Base-by-base conservation (phyloP, 2,797 vertebrate species). In the Crax fasciolata region DNA sequence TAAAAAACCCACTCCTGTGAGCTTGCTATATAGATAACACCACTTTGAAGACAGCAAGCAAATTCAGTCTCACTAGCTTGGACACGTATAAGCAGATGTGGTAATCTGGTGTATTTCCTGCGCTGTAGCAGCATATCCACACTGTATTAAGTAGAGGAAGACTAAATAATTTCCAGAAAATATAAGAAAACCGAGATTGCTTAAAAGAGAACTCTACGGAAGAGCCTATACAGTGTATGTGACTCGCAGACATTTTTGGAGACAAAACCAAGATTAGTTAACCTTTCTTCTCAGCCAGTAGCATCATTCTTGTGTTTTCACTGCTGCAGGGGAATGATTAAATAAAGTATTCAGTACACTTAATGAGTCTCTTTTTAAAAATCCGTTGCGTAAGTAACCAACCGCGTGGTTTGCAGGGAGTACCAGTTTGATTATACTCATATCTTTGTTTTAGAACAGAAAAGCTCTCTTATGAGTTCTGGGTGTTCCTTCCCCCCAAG, bases 371-470 rank as follows among this genome's bases (percentile, higher is more conserved):
- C 39, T 46, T 54, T 28, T 8, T n/a, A 41, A 41, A 27, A 46
- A 41, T 49, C 32, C 21, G 20, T 9, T 48, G 27, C 9, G 3
- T 23, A 59, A 78, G 35, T 66, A 59, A 63, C 13, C 55, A 86
- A 72, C 14, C 0, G 0, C 19, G 5, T 0, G 11, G 49, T 25
- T 54, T 76, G 67, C 52, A 49, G 61, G 41, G 9, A 90, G 4
- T 35, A 71, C 30, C 20, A 11, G 30, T 93, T 74, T 63, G 28
- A 61, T 63, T 67, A 63, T 2, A 43, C n/a, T 43, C 20, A 1
- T 46, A 38, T 81, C 57, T 89, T 70, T 57, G 62, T 49, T 87
- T 68, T 65, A 76, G 38, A 89, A 67, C 24, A 89, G 43, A 88
- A 82, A 57, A 80, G 55, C 20, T 83, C 63, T 75, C 17, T 38